Evolutionary conservation across 2,113 vertebrate genomes (phyloP), one percentile per base, ranked within the genome.

Genomic region (Halichoerus grypus): DNA sequence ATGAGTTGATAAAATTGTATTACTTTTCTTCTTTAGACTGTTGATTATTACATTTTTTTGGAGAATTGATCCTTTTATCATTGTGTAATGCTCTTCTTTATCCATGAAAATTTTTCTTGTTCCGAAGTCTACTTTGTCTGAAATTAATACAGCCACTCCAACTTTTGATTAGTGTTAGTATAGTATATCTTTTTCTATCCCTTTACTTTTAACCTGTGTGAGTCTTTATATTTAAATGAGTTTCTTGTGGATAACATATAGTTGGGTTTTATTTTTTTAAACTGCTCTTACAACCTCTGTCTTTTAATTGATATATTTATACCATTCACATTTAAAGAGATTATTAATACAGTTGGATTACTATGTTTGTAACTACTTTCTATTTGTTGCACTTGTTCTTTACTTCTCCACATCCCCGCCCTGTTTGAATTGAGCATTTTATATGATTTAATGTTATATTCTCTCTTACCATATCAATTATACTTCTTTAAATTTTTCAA

Each of bases 1-100:
- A 94, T 80, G 15, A 92, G 22, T 88, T 84, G 55, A 85, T 65
- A 80, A 39, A 91, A 49, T 84, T 55, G 31, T 79, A 88, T 53
- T 83, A 67, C 57, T 61, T 94, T 82, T 85, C 67, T 71, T 81
- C 26, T 88, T 80, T 51, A 67, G 57, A 74, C 42, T 49, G 8
- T 46, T 57, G 6, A 89, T 84, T 89, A 69, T 46, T 42, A 26
- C 57, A 36, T 80, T 24, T 67, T 95, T 14, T 85, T 90, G 2
- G n/a, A 16, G 28, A 82, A 76, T 4, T 67, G 12, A 51, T 61
- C 8, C 21, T 88, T 42, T 84, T 92, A 21, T 57, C 49, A 49
- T 19, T 55, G 28, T 28, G 24, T 39, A 69, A 85, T 53, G 21
- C 22, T 33, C 7, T 46, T 77, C 2, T 77, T 55, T 55, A 61